These are phyloP conservation scores for Sinonovacula constricta DNA, from an alignment of 1,140 invertebrate species.

Conservation along the genomic window DNA sequence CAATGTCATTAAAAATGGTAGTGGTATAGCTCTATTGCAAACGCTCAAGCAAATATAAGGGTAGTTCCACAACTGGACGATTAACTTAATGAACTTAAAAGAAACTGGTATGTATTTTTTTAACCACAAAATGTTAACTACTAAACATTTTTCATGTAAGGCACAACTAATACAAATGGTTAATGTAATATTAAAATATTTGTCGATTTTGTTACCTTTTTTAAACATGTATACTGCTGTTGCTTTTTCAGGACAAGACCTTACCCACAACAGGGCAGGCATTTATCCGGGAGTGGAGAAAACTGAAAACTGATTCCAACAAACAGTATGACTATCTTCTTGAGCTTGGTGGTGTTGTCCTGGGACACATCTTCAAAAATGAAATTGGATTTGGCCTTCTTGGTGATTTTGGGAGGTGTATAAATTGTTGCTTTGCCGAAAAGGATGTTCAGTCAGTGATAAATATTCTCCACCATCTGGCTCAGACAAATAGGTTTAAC, in stretches of 20 bases:
- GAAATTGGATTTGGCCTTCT: constrained; percentile 51
- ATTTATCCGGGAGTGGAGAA: constrained; percentile 43
- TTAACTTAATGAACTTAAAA: no score
- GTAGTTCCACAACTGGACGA: no score
- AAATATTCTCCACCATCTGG: constrained; percentile 18
- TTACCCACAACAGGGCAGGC: constrained; percentile 26
- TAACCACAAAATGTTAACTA: no score
- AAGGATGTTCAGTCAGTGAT: background rate
- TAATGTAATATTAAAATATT: no score
- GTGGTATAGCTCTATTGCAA: no score
- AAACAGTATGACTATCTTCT: constrained; percentile 39
- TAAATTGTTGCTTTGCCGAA: constrained; percentile 30
- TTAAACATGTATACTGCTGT: no score
- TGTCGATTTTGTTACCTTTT: no score
- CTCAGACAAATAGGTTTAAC: constrained; percentile 40
- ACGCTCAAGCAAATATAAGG: no score
- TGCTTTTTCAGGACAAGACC: constrained; percentile 4
- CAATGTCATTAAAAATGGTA: no score
- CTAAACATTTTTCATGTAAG: no score
- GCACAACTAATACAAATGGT: no score
- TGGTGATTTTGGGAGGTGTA: constrained; percentile 35
- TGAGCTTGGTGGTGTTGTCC: constrained; percentile 19
- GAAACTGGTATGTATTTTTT: no score
- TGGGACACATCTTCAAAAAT: constrained; percentile 34
- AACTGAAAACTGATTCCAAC: constrained; percentile 25